Evolutionary conservation across 1,140 invertebrate genomes (phyloP).

Genomic region (Pteromalus puparum): DNA sequence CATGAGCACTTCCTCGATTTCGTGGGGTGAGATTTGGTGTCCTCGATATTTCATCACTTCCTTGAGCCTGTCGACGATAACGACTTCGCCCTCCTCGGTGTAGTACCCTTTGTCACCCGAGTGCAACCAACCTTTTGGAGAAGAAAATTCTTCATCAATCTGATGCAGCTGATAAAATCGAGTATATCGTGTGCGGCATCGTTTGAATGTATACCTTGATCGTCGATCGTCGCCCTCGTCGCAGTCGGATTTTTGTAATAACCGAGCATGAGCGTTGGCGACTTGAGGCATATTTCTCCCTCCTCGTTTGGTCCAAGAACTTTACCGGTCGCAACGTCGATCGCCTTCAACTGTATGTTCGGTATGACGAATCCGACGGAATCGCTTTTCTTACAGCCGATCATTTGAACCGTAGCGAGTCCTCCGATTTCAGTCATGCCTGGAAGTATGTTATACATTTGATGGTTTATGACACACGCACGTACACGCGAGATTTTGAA

Average conservation of each 20-base stretch:
- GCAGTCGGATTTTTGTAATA: slow-evolving; percentile 75
- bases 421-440: slow-evolving; percentile 45
- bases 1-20: slow-evolving; percentile 81
- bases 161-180: too few relatives aligned
- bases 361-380: slow-evolving; percentile 45
- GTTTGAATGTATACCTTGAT: slow-evolving; percentile 70
- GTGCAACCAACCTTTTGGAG: slow-evolving; percentile 59
- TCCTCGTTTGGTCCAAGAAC: slow-evolving; percentile 59
- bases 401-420: neutral
- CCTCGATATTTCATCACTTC: slow-evolving; percentile 77
- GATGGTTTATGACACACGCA: too few relatives aligned
- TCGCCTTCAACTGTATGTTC: slow-evolving; percentile 53
- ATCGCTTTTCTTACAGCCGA: neutral
- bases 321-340: slow-evolving; percentile 51
- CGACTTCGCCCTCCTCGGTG: slow-evolving; percentile 70
- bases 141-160: neutral
- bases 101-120: slow-evolving; percentile 72
- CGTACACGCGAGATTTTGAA: neutral
- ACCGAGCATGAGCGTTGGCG: slow-evolving; percentile 55
- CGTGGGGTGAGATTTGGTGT: slow-evolving; percentile 59
- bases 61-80: slow-evolving; percentile 77
- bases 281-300: slow-evolving; percentile 69
- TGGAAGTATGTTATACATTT: neutral
- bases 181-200: too few relatives aligned
- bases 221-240: slow-evolving; percentile 74